These are phyloP conservation scores for Aegotheles bennettii DNA, from an alignment of 2,113 vertebrate genomes.

Conservation along the genomic window DNA sequence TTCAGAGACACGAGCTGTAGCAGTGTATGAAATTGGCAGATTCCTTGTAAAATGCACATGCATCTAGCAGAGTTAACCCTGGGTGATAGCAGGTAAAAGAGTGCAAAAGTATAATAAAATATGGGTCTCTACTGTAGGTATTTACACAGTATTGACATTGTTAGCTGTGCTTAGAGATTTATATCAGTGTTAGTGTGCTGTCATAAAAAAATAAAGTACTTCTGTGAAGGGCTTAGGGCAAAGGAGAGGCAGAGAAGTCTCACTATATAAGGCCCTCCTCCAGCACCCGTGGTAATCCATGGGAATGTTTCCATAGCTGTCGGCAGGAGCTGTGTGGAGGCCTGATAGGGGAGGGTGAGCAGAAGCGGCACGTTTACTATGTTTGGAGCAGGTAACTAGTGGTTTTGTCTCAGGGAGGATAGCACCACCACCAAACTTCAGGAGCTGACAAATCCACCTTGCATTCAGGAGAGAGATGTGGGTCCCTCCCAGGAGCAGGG, in stretches of 20 bases:
- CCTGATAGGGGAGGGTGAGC: not conserved
- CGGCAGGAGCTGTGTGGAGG: not conserved
- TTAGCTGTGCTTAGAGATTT: slow-evolving; percentile 20
- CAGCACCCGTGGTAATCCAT: not conserved
- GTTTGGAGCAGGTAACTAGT: not conserved
- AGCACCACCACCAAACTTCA: not conserved
- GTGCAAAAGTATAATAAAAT: not conserved
- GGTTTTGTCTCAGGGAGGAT: not conserved
- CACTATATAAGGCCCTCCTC: slow-evolving; percentile 5
- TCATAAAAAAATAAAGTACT: slow-evolving; percentile 59
- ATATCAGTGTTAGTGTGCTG: not conserved
- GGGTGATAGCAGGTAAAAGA: not conserved
- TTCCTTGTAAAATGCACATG: not conserved
- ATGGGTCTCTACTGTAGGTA: not conserved
- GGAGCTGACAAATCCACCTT: not conserved
- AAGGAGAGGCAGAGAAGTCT: slow-evolving; percentile 1
- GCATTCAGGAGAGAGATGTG: not conserved
- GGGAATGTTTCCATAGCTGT: slow-evolving; percentile 13
- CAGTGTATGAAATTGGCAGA: not conserved
- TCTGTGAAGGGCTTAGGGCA: slow-evolving; percentile 35
- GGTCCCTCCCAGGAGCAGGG: not conserved
- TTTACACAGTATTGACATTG: slow-evolving; percentile 31
- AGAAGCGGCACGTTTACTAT: not conserved
- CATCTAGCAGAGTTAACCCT: not conserved
- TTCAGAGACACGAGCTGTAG: not conserved